phyloP scores from a whole-genome alignment of 1,140 invertebrate genomes.

The Zaprionus vittiger region DNA sequence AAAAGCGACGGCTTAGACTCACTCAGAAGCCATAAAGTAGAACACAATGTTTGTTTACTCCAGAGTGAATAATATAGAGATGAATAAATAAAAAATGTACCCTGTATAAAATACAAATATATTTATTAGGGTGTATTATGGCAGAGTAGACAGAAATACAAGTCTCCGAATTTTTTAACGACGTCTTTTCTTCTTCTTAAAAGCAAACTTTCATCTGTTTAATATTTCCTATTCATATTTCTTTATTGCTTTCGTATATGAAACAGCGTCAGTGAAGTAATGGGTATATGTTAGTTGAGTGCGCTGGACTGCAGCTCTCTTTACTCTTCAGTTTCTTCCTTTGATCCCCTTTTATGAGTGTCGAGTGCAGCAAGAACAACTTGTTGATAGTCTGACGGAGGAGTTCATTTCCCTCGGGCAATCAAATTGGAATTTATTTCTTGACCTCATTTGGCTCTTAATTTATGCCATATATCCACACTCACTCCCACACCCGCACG shows the following conservation, averaged over 20 bases:
- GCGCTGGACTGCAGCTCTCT: not conserved
- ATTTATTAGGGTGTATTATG: not conserved
- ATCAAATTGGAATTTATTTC: conserved; percentile 56
- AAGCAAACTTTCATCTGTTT: too few species aligned
- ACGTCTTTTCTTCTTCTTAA: too few species aligned
- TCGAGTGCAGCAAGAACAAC: conserved; percentile 22
- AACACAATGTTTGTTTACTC: not conserved
- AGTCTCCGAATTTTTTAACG: too few species aligned
- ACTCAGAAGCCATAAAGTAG: not conserved
- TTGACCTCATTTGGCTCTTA: conserved; percentile 51
- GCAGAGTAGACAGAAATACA: not conserved
- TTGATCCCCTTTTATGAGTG: conserved; percentile 4
- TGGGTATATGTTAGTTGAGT: not conserved
- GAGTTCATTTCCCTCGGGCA: conserved; percentile 34
- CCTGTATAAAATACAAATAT: not conserved
- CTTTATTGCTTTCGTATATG: too few species aligned
- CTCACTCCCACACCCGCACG: not conserved
- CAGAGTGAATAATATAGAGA: not conserved
- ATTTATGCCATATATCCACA: conserved; percentile 41
- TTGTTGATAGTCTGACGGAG: conserved; percentile 37
- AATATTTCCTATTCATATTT: too few species aligned
- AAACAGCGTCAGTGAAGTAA: too few species aligned
- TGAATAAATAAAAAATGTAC: conserved; percentile 8
- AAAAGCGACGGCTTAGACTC: not conserved
- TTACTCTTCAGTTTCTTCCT: not conserved